Evolutionary conservation across 2,888 invertebrate genomes (phyloP).

Genomic region (Pheosia tremula): DNA sequence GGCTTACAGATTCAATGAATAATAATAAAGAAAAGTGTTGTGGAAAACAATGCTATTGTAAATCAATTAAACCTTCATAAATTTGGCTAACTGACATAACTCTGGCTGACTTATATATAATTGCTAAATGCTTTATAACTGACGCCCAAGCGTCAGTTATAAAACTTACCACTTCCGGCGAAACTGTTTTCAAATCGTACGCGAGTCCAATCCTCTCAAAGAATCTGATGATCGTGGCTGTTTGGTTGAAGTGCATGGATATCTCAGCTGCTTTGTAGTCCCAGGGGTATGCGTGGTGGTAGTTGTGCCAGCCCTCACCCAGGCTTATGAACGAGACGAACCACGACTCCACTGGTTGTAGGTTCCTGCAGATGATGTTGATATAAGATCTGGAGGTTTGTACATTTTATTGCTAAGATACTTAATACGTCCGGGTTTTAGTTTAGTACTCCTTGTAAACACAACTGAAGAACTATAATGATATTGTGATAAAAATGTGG

Average conservation of each 20-base stretch:
- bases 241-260: slow-evolving; percentile 86
- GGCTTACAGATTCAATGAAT: no score
- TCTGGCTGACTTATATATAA: no score
- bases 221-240: slow-evolving; percentile 86
- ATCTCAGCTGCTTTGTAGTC: slow-evolving; percentile 96
- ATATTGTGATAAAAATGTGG: no score
- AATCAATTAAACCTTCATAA: no score
- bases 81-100: no score
- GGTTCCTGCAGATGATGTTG: slow-evolving; percentile 76
- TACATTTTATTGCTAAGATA: no score
- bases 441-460: background rate
- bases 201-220: slow-evolving; percentile 85
- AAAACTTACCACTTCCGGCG: slow-evolving; percentile 62
- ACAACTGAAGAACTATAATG: no score
- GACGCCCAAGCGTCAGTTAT: background rate
- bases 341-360: slow-evolving; percentile 91
- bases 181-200: slow-evolving; percentile 85
- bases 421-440: no score
- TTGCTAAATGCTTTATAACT: no score
- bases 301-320: slow-evolving; percentile 97
- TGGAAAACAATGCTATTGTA: no score
- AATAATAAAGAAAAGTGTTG: no score
- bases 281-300: slow-evolving; percentile 96
- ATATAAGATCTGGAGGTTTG: background rate
- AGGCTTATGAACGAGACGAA: slow-evolving; percentile 88